Base-by-base conservation (phyloP, 2,888 invertebrate species). In the Spisula solida region DNA sequence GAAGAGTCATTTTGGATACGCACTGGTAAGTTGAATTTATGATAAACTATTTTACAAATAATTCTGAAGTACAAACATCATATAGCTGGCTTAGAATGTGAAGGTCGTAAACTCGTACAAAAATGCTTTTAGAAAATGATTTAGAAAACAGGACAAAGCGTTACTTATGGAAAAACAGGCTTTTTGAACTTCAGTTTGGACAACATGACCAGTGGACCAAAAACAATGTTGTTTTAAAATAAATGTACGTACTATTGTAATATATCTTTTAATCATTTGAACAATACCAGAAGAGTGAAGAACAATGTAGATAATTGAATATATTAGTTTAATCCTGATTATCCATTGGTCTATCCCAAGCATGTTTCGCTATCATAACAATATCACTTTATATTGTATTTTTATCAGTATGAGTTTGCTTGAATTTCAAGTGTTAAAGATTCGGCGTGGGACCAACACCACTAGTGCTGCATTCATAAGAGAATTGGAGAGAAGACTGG, bases 401-500 rank as follows among this genome's bases (percentile, higher is more conserved):
- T 2, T 8, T 10, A 34, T 34, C 1, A 34, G 12, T 75, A 1
- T 34, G 31, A 0, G 8, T 5, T 18, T 75, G 14, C 1, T 75
- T 75, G 14, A 34, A 16, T 25, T 75, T 75, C 34, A 20, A 92
- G 92, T 90, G 8, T 82, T 92, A 29, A 87, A 87, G 34, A 75
- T 88, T 56, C 87, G 55, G 18, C 85, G 47, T 20, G 81, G 16
- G 12, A 31, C 60, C 51, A 87, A 94, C 85, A 90, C 92, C n/a
- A 88, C 86, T 0, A 86, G 88, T 16, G 80, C 85, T 0, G 66
- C 81, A 0, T 95, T 95, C 81, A 80, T 89, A 18, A 66, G 70
- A 4, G 90, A 90, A 5, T 89, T 93, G 82, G 94, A 95, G 66
- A 5, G 31, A 0, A 90, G 93, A 16, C 82, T 95, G 34, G 94